Base-by-base conservation (phyloP, 2,797 vertebrate species). In the Hafferia zeledoni region DNA sequence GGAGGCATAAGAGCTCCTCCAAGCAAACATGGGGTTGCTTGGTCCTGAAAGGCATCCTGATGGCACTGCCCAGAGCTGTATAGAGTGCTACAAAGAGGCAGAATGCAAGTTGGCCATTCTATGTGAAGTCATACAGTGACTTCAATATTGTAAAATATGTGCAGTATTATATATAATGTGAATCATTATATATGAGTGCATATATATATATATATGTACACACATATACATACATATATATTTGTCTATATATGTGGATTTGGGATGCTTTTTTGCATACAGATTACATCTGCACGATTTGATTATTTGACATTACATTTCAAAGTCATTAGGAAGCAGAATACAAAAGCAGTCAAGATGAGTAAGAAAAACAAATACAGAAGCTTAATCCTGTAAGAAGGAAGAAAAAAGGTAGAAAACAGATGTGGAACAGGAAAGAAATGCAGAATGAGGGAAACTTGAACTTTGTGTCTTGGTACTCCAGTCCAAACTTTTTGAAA, bases 81-180 rank as follows among this genome's bases (percentile, higher is more conserved):
- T 24, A 28, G 61, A 78, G 69, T 0, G 0, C 53, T 90, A 57
- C 1, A 11, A 71, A 88, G 91, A 75, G 39, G 35, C 44, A 87
- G 77, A 88, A 91, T 65, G 39, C 79, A 91, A 90, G 69, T 30
- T 75, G 61, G n/a, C 43, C 81, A 71, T 91, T 96, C 94, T 28
- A 49, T 59, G 39, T 96, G 87, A 94, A 94, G 85, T 75, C 76
- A 89, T 71, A 63, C 56, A 52, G 76, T 27, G 43, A 81, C 72
- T 89, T 89, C 81, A 63, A 44, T 81, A 69, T 61, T 90, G 65
- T 83, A 94, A 91, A 91, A 88, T 78, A 71, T 83, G 70, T 78
- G 35, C 33, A 53, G 16, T 61, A 71, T 74, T 83, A 77, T 28
- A 46, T 35, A 44, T 64, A 78, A 90, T 0, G 0, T 92, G 87